These are phyloP conservation scores for Matsumurasca onukii DNA, from an alignment of 1,140 invertebrate species.

Conservation along the genomic window DNA sequence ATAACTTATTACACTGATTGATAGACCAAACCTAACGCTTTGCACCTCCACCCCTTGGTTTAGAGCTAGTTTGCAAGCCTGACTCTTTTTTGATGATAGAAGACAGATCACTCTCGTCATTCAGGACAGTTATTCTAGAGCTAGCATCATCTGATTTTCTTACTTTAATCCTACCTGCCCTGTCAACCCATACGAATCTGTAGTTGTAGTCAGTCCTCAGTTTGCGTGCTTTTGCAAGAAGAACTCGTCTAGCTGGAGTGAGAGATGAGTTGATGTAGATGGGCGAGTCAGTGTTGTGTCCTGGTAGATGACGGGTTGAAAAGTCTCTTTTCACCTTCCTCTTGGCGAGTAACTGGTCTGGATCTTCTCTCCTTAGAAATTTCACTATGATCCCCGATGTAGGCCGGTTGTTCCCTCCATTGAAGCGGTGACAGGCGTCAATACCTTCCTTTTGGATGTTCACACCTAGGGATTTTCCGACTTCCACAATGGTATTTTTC, in stretches of 20 bases:
- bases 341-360: constrained; percentile 1
- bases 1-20: too few species aligned
- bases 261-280: constrained; percentile 23
- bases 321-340: constrained; percentile 17
- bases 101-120: background rate
- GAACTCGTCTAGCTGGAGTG: constrained; percentile 1
- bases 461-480: constrained; percentile 5
- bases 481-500: constrained; percentile 5
- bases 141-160: background rate
- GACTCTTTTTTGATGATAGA: constrained; percentile 32
- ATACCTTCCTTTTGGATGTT: constrained; percentile 4
- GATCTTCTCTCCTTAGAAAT: constrained; percentile 15
- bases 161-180: background rate
- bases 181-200: background rate
- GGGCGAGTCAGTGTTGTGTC: constrained; percentile 8
- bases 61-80: too few species aligned
- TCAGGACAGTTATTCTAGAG: background rate
- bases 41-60: too few species aligned
- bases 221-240: constrained; percentile 11
- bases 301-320: constrained; percentile 10
- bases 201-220: constrained; percentile 2
- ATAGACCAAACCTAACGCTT: too few species aligned
- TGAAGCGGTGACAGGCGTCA: constrained; percentile 19
- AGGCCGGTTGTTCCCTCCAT: background rate
- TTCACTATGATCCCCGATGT: constrained; percentile 9